phyloP scores from a whole-genome alignment of 2,797 vertebrate genomes.

The Lycodopsis pacificus region DNA sequence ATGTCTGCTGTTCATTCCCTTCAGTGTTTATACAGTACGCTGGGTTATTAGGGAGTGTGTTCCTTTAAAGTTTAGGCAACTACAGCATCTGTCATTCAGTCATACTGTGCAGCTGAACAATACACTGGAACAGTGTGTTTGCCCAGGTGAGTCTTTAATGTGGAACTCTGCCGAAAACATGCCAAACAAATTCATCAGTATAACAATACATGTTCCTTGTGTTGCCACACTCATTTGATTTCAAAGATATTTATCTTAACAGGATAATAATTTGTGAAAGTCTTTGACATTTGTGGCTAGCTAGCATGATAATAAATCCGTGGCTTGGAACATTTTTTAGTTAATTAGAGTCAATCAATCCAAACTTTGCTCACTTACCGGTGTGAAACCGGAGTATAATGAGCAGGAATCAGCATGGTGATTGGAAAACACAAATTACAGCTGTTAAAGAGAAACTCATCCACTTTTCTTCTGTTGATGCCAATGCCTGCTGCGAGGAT shows the following conservation, averaged over 20 bases:
- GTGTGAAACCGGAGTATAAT: conserved; percentile 99
- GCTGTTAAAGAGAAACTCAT: conserved; percentile 90
- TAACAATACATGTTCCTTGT: conserved; percentile 84
- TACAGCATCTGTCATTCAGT: conserved; percentile 71
- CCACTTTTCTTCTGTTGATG: conserved; percentile 85
- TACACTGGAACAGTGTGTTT: conserved; percentile 67
- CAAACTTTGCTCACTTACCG: conserved; percentile 99
- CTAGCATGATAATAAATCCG: conserved; percentile 99
- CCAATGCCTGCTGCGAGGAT: conserved; percentile 86
- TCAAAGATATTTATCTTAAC: conserved; percentile 90
- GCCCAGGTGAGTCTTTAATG: conserved; percentile 78
- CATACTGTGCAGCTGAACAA: conserved; percentile 56
- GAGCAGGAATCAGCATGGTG: conserved; percentile 99
- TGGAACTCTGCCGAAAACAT: conserved; percentile 76
- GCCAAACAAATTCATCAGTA: conserved; percentile 85
- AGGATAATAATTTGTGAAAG: conserved; percentile 91
- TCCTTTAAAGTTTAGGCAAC: conserved; percentile 59
- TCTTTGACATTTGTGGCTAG: conserved; percentile 96
- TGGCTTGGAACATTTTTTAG: conserved; percentile 99
- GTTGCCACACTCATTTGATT: conserved; percentile 87
- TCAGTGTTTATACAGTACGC: background rate
- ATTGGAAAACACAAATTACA: conserved; percentile 99
- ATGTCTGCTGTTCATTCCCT: conserved; percentile 1
- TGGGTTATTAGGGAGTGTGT: conserved; percentile 35
- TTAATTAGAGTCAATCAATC: conserved; percentile 99